A percentile compares a stretch with the other conserved stretches of the same genome.
phyloP scores from a whole-genome alignment of 2,797 vertebrate genomes.

The Thaleichthys pacificus region DNA sequence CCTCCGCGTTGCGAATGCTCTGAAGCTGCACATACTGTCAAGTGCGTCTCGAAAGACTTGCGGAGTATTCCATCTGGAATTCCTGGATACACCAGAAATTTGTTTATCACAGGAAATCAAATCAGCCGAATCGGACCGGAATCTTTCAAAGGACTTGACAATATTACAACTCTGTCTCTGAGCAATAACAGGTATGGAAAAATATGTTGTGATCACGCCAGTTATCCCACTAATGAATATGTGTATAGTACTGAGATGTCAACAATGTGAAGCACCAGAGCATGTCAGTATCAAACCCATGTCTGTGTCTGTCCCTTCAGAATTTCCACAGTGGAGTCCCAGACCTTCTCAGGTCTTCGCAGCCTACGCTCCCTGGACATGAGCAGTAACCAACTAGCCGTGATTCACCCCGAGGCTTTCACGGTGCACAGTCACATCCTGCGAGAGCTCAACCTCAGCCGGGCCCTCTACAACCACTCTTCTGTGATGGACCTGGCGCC shows the following conservation, averaged over 20 bases:
- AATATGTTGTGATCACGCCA: background rate
- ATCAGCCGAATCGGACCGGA: slow-evolving; percentile 69
- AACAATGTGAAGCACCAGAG: background rate
- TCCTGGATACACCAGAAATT: slow-evolving; percentile 75
- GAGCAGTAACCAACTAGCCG: slow-evolving; percentile 76
- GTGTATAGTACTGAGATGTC: background rate
- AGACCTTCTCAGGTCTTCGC: slow-evolving; percentile 68
- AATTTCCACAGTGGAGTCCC: slow-evolving; percentile 71
- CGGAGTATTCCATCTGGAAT: slow-evolving; percentile 68
- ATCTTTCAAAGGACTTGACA: slow-evolving; percentile 71
- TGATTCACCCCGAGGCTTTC: slow-evolving; percentile 77
- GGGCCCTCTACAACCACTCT: slow-evolving; percentile 75
- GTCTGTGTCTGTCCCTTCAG: slow-evolving; percentile 41
- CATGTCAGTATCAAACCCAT: background rate
- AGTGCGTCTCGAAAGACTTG: slow-evolving; percentile 79
- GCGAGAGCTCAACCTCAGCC: slow-evolving; percentile 78
- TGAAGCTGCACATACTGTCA: slow-evolving; percentile 78
- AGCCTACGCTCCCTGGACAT: slow-evolving; percentile 76
- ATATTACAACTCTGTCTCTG: slow-evolving; percentile 76
- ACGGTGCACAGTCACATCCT: slow-evolving; percentile 63
- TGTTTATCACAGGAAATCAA: slow-evolving; percentile 78
- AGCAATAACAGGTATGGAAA: slow-evolving; percentile 78
- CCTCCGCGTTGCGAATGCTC: slow-evolving; percentile 78
- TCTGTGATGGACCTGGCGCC: slow-evolving; percentile 63
- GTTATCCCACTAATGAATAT: slow-evolving; percentile 18